Evolutionary conservation across 2,113 vertebrate genomes (phyloP).

Genomic region (Rattus rattus): DNA sequence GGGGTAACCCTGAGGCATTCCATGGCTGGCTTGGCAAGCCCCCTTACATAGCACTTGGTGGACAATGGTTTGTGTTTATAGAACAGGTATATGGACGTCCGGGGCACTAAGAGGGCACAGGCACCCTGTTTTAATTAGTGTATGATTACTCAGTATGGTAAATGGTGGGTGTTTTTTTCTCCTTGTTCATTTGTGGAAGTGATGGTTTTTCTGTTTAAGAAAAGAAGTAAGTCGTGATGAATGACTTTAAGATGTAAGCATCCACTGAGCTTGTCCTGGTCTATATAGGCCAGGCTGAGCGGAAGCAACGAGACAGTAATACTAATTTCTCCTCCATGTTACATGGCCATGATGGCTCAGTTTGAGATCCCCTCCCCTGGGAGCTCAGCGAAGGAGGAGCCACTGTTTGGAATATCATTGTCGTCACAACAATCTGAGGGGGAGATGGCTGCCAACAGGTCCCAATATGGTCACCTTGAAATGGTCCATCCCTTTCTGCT

Average conservation of each 20-base stretch:
- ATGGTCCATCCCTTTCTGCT: not conserved
- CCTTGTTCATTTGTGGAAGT: constrained; percentile 3
- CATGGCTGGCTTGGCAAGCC: not conserved
- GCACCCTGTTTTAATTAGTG: not conserved
- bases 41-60: not conserved
- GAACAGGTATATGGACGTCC: not conserved
- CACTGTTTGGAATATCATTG: not conserved
- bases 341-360: accelerated
- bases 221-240: not conserved
- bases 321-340: not conserved
- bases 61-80: accelerated
- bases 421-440: not conserved
- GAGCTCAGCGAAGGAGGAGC: not conserved
- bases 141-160: not conserved
- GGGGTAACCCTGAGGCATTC: not conserved
- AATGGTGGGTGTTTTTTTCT: not conserved
- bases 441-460: not conserved
- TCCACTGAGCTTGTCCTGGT: not conserved
- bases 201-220: not conserved
- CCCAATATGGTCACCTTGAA: not conserved
- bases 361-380: not conserved
- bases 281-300: not conserved
- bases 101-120: not conserved
- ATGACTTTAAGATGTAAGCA: too few species aligned
- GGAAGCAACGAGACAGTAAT: not conserved